Conservation (phyloP, 2,888 invertebrate genomes). For the Thera britannica region DNA sequence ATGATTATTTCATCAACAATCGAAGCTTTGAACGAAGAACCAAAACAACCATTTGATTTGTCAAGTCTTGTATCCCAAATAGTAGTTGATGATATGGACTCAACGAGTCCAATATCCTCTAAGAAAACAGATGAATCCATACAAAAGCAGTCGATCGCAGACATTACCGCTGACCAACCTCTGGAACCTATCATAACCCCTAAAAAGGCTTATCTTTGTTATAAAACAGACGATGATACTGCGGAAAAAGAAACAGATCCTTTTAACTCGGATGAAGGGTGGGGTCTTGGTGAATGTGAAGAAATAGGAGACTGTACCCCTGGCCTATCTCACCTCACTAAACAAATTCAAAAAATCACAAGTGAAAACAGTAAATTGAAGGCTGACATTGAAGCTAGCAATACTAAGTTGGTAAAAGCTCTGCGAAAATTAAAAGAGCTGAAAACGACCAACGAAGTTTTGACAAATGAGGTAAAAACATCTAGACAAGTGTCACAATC, state of each 20-base stretch:
- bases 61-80: slow-evolving; percentile 75
- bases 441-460: slow-evolving; percentile 87
- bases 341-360: slow-evolving; percentile 85
- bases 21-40: slow-evolving; percentile 64
- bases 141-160: slow-evolving; percentile 47
- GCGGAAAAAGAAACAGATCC: slow-evolving; percentile 59
- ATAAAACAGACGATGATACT: slow-evolving; percentile 58
- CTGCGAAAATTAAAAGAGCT: slow-evolving; percentile 94
- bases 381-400: slow-evolving; percentile 86
- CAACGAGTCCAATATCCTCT: not conserved
- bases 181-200: slow-evolving; percentile 75
- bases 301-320: slow-evolving; percentile 62
- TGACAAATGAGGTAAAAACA: slow-evolving; percentile 82
- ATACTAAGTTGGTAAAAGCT: slow-evolving; percentile 90
- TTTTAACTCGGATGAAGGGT: slow-evolving; percentile 77
- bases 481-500: slow-evolving; percentile 81
- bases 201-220: slow-evolving; percentile 83
- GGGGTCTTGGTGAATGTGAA: slow-evolving; percentile 71
- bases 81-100: slow-evolving; percentile 55
- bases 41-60: slow-evolving; percentile 55
- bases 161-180: slow-evolving; percentile 43
- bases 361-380: slow-evolving; percentile 83
- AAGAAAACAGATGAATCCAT: slow-evolving; percentile 52
- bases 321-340: slow-evolving; percentile 83
- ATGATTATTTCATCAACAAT: slow-evolving; percentile 79